A percentile compares a stretch with the other conserved stretches of the same genome.
Evolutionary conservation across 2,888 invertebrate genomes (phyloP).

Genomic region (Malacosoma neustria): DNA sequence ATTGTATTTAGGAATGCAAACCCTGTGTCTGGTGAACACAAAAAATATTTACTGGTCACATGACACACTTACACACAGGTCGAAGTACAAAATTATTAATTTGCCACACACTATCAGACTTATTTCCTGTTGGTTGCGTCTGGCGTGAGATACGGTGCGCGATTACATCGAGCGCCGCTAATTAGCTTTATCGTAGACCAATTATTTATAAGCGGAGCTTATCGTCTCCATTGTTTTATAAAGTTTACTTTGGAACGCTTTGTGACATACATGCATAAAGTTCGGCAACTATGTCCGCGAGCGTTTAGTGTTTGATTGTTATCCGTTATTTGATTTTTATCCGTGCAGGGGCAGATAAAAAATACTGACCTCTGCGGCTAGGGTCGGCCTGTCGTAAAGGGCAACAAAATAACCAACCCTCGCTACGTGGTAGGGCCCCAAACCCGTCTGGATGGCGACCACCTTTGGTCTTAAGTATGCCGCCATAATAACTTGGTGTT

Average conservation of each 20-base stretch:
- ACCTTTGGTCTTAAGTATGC: too few relatives aligned
- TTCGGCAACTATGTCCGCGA: neutral
- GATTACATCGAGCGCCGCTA: conserved; percentile 53
- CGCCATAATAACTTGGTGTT: too few relatives aligned
- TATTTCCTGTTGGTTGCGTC: conserved; percentile 38
- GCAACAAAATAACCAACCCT: too few relatives aligned
- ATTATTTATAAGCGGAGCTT: conserved; percentile 65
- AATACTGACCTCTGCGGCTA: too few relatives aligned
- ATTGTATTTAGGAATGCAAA: too few relatives aligned
- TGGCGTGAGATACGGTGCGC: conserved; percentile 39
- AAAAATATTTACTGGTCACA: too few relatives aligned
- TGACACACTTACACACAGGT: conserved; percentile 16
- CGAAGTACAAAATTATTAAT: conserved; percentile 28
- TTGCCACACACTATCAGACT: conserved; percentile 20
- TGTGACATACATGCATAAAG: conserved; percentile 23
- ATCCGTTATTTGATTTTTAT: too few relatives aligned
- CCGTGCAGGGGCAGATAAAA: too few relatives aligned
- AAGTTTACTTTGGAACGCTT: conserved; percentile 18
- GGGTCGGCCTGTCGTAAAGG: too few relatives aligned
- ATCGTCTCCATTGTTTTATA: conserved; percentile 59
- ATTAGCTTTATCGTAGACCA: conserved; percentile 67
- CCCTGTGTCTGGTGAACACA: too few relatives aligned
- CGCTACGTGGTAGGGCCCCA: too few relatives aligned
- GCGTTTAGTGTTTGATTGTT: neutral
- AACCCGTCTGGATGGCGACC: too few relatives aligned